These are phyloP conservation scores for Ectemnius lituratus DNA, from an alignment of 2,888 invertebrate genomes.

Conservation along the genomic window DNA sequence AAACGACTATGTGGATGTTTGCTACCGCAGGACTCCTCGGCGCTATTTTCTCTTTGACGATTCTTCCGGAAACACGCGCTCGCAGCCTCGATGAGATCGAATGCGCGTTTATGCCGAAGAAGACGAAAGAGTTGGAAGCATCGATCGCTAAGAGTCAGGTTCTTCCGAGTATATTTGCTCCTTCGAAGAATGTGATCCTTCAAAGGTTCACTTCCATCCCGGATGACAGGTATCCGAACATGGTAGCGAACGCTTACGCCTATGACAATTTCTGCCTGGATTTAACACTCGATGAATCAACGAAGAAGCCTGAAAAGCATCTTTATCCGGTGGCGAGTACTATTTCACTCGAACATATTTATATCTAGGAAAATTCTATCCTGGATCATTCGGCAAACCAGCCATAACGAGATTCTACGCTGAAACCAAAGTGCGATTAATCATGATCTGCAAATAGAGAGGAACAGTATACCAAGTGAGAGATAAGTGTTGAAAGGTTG, in stretches of 20 bases:
- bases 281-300: constrained; percentile 51
- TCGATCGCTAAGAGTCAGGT: neutral
- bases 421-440: too few species aligned
- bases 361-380: constrained; percentile 37
- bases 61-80: constrained; percentile 86
- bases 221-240: constrained; percentile 63
- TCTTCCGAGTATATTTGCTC: constrained; percentile 31
- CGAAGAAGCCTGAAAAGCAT: neutral
- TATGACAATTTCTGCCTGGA: constrained; percentile 70
- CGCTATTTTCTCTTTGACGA: constrained; percentile 81
- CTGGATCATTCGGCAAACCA: too few species aligned
- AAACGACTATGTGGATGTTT: constrained; percentile 84
- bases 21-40: constrained; percentile 81
- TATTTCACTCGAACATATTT: constrained; percentile 57
- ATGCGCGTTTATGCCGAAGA: constrained; percentile 80
- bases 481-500: too few species aligned
- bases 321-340: constrained; percentile 28
- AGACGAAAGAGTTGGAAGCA: constrained; percentile 41
- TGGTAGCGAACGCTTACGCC: constrained; percentile 57
- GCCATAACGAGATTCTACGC: too few species aligned
- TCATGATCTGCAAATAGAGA: too few species aligned
- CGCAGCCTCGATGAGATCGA: constrained; percentile 85
- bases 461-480: too few species aligned
- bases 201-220: constrained; percentile 63
- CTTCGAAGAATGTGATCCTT: constrained; percentile 59